phyloP scores from a whole-genome alignment of 2,888 invertebrate species.

The Drosophila neonasuta region DNA sequence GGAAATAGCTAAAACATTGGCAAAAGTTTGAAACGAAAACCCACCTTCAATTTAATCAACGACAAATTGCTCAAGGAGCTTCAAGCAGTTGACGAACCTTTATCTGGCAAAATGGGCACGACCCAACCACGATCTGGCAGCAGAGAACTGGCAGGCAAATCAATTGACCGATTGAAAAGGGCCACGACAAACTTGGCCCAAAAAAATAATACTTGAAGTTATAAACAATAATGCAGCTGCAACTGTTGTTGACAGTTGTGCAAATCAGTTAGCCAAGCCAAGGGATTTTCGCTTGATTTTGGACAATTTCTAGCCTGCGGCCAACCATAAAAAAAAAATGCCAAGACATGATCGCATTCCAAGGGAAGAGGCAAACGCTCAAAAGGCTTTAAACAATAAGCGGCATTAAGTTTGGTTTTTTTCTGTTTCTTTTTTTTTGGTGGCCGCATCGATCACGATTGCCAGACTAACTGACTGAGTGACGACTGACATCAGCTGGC shows the following conservation, averaged over 20 bases:
- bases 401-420: background rate
- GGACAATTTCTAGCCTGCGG: conserved; percentile 70
- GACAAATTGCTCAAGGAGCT: conserved; percentile 54
- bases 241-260: conserved; percentile 67
- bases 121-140: conserved; percentile 39
- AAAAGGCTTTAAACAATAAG: conserved; percentile 46
- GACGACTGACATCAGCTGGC: conserved; percentile 66
- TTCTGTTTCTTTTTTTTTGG: conserved; percentile 35
- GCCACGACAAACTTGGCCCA: conserved; percentile 60
- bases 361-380: conserved; percentile 45
- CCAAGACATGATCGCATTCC: conserved; percentile 71
- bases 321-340: conserved; percentile 16
- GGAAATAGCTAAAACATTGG: conserved; percentile 27
- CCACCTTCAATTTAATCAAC: conserved; percentile 56
- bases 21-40: conserved; percentile 13
- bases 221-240: conserved; percentile 62
- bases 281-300: conserved; percentile 21
- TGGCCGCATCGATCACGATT: conserved; percentile 72
- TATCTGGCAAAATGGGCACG: conserved; percentile 42
- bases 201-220: conserved; percentile 35
- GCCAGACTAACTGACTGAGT: conserved; percentile 34
- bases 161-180: conserved; percentile 58
- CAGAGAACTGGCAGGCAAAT: conserved; percentile 53
- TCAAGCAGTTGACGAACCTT: conserved; percentile 46
- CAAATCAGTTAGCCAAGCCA: conserved; percentile 39